These are phyloP conservation scores for Prinia subflava DNA, from an alignment of 2,113 vertebrate species.

Conservation along the genomic window DNA sequence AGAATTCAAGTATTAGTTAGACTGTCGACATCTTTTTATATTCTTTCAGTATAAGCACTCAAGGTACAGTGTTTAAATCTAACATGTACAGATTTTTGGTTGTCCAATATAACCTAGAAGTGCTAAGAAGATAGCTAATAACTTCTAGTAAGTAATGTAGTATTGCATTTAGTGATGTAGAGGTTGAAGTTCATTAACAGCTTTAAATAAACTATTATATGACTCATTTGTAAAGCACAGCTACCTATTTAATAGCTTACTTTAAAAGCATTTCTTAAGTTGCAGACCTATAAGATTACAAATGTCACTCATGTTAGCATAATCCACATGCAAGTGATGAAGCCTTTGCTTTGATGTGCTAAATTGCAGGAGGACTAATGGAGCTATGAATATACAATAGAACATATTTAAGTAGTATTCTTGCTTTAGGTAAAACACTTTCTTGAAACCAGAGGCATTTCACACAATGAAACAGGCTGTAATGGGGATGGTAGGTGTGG, in stretches of 20 bases:
- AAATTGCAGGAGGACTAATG: constrained; percentile 87
- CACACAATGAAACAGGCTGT: constrained; percentile 72
- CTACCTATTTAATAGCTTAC: constrained; percentile 78
- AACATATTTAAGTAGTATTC: constrained; percentile 86
- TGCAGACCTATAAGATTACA: constrained; percentile 87
- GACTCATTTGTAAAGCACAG: constrained; percentile 73
- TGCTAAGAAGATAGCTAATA: constrained; percentile 74
- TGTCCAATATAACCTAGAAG: constrained; percentile 62
- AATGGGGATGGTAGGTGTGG: constrained; percentile 58
- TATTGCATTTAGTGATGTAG: constrained; percentile 72
- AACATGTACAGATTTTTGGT: constrained; percentile 45
- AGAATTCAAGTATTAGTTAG: constrained; percentile 40
- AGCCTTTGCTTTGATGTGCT: constrained; percentile 90
- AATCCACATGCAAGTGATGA: constrained; percentile 87
- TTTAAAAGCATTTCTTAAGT: constrained; percentile 85
- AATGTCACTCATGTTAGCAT: constrained; percentile 85
- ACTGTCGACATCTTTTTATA: constrained; percentile 27
- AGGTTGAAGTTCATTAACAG: constrained; percentile 75
- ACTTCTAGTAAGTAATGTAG: constrained; percentile 73
- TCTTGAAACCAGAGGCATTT: constrained; percentile 80
- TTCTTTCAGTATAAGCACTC: constrained; percentile 50
- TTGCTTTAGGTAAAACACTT: constrained; percentile 86
- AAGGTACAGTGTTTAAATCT: constrained; percentile 52
- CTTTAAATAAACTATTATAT: constrained; percentile 84
- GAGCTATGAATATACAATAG: constrained; percentile 90